Evolutionary conservation across 2,797 vertebrate species (phyloP).

Genomic region (Coilia nasus): DNA sequence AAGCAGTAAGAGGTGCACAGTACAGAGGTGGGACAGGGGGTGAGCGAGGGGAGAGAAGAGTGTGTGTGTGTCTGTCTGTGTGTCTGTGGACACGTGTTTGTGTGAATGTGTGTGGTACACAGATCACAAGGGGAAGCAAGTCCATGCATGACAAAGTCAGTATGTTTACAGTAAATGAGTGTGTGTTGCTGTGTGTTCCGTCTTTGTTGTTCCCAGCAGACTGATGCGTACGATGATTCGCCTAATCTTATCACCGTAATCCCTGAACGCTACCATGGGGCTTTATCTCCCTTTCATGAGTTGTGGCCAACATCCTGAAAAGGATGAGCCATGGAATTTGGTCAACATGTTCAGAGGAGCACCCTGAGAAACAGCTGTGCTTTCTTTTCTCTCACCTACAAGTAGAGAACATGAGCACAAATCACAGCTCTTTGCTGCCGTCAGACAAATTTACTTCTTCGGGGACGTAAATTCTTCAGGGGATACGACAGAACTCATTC

Average conservation of each 20-base stretch:
- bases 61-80: constrained; percentile 16
- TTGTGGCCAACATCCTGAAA: constrained; percentile 33
- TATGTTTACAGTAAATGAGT: constrained; percentile 54
- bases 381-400: background rate
- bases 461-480: too few relatives aligned
- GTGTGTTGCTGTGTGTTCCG: constrained; percentile 42
- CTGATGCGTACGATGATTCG: background rate
- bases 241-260: constrained; percentile 56
- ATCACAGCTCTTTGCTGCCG: background rate
- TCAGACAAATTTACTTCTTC: background rate
- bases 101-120: constrained; percentile 21
- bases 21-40: background rate
- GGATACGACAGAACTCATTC: background rate
- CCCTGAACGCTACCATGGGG: constrained; percentile 52
- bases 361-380: background rate
- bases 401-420: background rate
- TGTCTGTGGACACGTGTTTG: background rate
- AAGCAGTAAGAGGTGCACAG: background rate
- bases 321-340: background rate
- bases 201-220: constrained; percentile 23
- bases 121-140: constrained; percentile 41
- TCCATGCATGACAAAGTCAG: constrained; percentile 39
- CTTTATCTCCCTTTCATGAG: constrained; percentile 40
- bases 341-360: background rate
- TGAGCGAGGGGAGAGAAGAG: constrained; percentile 36